These are phyloP conservation scores for Manacus vitellinus DNA, from an alignment of 2,113 vertebrate genomes.

Conservation along the genomic window DNA sequence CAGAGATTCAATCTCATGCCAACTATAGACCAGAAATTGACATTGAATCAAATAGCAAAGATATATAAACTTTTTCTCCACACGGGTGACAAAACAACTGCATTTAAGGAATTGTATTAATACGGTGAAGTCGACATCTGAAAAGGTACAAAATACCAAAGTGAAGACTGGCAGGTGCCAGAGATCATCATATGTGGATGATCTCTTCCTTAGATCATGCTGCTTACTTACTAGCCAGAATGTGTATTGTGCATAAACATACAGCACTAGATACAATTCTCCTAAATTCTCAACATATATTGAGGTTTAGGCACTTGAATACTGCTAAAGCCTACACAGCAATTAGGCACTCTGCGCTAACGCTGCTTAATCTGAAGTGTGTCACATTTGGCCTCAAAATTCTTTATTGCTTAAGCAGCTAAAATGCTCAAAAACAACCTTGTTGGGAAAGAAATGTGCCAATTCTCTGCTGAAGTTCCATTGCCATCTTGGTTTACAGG, in stretches of 20 bases:
- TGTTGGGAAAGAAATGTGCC: not conserved
- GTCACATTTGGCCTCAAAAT: not conserved
- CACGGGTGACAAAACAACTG: not conserved
- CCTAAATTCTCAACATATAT: fast-evolving
- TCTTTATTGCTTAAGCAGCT: not conserved
- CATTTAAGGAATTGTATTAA: not conserved
- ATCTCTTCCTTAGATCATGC: not conserved
- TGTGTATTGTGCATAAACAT: not conserved
- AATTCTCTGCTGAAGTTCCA: not conserved
- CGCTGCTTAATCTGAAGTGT: not conserved
- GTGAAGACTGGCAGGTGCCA: not conserved
- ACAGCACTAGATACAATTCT: not conserved
- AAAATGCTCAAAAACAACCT: not conserved
- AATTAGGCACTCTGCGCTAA: not conserved
- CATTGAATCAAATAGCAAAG: not conserved
- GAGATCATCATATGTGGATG: not conserved
- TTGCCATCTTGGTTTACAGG: not conserved
- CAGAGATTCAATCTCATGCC: not conserved
- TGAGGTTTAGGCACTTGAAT: not conserved
- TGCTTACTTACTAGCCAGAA: not conserved
- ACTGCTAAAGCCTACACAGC: not conserved
- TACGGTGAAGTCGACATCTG: not conserved
- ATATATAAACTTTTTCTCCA: not conserved
- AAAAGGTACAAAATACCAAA: not conserved
- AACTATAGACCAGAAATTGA: not conserved